Percentiles rank a stretch among this genome's conserved stretches.
These are phyloP conservation scores for Aramus guarauna DNA, from an alignment of 2,113 vertebrate genomes.

Conservation along the genomic window DNA sequence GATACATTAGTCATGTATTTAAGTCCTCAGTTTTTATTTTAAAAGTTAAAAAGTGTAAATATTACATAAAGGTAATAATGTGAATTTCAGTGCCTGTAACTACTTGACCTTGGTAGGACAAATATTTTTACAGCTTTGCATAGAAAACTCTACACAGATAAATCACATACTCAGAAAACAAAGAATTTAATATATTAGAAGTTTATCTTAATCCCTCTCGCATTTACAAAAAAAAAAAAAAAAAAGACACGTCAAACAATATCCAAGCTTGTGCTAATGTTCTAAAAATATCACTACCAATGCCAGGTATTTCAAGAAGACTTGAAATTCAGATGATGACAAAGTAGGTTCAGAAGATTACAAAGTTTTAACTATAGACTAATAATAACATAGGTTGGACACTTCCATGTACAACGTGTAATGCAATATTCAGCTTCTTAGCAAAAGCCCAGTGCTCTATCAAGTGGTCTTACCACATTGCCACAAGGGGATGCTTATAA, in stretches of 20 bases:
- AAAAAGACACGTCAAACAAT: not conserved
- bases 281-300: not conserved
- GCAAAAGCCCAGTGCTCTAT: not conserved
- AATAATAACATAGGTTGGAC: not conserved
- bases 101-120: not conserved
- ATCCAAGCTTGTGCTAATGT: not conserved
- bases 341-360: not conserved
- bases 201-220: not conserved
- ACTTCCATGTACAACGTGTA: not conserved
- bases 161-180: not conserved
- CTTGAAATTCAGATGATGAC: not conserved
- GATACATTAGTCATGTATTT: not conserved
- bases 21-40: not conserved
- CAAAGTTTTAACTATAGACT: not conserved
- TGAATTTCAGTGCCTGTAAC: not conserved
- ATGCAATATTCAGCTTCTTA: not conserved
- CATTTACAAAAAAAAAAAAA: not conserved
- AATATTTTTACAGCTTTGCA: constrained; percentile 5
- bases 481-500: constrained; percentile 27
- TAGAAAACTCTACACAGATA: not conserved
- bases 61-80: not conserved
- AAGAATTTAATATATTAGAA: not conserved
- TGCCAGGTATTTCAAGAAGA: not conserved
- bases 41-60: not conserved
- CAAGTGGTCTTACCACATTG: constrained; percentile 14